Base-by-base conservation (phyloP, 2,113 vertebrate species). In the Notothenia rossii region DNA sequence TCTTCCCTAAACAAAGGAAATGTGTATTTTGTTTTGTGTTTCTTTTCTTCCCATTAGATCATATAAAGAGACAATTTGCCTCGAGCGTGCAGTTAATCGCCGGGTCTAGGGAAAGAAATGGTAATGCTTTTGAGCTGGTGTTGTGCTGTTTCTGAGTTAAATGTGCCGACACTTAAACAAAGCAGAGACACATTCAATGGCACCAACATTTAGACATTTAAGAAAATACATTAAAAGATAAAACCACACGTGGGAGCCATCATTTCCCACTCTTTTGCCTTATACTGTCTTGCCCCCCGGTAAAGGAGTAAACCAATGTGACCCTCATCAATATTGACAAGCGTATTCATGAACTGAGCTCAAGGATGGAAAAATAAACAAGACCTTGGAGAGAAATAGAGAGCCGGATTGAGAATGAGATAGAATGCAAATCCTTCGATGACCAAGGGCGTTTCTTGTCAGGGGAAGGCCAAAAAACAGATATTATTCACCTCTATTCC, bases 291-390 rank as follows among this genome's bases (percentile, higher is more conserved):
- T 25, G 25, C 25, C 25, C 72, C 53, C 45, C 88, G 94, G 94
- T 89, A 84, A 94, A 94, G 93, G 92, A 92, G 95, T 92, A 94
- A 94, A 94, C 81, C 90, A 90, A 71, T 79, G 88, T 84, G 87
- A 48, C 91, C 75, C 93, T 95, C 94, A 95, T 96, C 95, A 95
- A 95, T 96, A 95, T 96, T 96, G 95, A 96, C 96, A 93, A 93
- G 94, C 93, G 77, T 94, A 91, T 94, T 94, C 92, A 88, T 93
- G 91, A 75, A 85, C 86, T 79, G 62, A 88, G 69, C 89, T 92
- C 85, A 83, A 91, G 93, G 72, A 92, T 92, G 89, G 82, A 87
- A 82, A 92, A 92, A 91, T 88, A 71, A 93, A 85, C 40, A 72
- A 82, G 86, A 75, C 79, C 91, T 94, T 68, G 36, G 61, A 81